Conservation (phyloP, 2,113 vertebrate species). For the Ammospiza caudacuta region DNA sequence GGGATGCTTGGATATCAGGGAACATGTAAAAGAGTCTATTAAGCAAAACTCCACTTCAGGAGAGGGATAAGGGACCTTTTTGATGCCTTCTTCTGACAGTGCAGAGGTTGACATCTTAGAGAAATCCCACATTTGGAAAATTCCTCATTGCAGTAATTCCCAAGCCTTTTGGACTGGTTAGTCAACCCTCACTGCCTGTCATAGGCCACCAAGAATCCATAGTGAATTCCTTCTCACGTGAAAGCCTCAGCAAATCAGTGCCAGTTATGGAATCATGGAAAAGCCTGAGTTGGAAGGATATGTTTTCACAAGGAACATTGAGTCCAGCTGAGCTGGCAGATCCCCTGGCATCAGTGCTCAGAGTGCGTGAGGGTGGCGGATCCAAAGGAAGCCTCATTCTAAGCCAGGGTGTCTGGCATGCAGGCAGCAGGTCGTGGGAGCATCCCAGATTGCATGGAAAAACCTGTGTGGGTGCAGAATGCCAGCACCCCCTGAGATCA, state of each 20-base stretch:
- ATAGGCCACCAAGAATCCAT: rapidly evolving
- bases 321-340: background rate
- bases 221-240: background rate
- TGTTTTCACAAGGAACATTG: background rate
- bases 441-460: background rate
- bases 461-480: background rate
- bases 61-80: background rate
- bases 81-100: background rate
- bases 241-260: background rate
- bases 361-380: rapidly evolving
- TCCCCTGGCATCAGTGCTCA: background rate
- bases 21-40: background rate
- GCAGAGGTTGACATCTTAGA: background rate
- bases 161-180: background rate
- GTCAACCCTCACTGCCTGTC: background rate
- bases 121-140: background rate
- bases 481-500: background rate
- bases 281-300: background rate
- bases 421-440: background rate
- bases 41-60: background rate
- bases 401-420: background rate
- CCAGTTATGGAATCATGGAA: background rate
- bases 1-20: background rate
- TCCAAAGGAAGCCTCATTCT: background rate
- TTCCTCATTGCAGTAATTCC: background rate